Evolutionary conservation across 1,140 invertebrate species (phyloP), one percentile per base, ranked within the genome.

Genomic region (Hyles vespertilio): DNA sequence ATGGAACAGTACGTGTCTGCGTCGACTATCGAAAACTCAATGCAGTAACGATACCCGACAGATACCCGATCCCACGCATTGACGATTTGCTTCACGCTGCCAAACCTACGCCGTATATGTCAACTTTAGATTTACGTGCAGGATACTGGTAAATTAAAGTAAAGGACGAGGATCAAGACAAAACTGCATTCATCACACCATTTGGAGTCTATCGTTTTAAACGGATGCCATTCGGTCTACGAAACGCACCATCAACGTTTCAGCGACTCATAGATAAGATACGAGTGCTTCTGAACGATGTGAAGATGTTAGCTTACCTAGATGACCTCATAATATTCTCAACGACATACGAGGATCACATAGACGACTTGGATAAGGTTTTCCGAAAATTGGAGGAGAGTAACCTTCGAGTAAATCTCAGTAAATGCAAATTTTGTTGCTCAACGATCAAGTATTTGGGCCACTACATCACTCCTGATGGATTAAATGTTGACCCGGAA

Each of bases 61-160:
- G 45, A 5, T 91, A 80, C 57, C 89, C 90, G 0, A 55, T 91
- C 5, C 89, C 89, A 3, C 54, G 78, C 5, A 89, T 91, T 3
- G 87, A 90, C 43, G 86, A 90, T 36, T 54, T 84, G 7, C 65
- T 91, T 6, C 69, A 89, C 36, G 44, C 54, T 5, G 62, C 86
- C 0, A 61, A 68, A 44, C 59, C 65, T 5, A 65, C 70, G 2
- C 65, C 48, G 6, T 77, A 50, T 33, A 84, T 90, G 53, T 64
- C 68, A 0, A 76, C 72, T 0, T 22, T 90, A 2, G 89, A 90
- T 57, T 49, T 83, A 3, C 58, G 63, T 43, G 45, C 67, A n/a
- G 84, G 81, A 2, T 87, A 85, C 50, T 79, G 70, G 61, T 84
- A 86, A 57, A 60, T 89, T 1, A 44, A 56, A 22, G 67, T 89